Base-by-base conservation (phyloP, 2,888 invertebrate genomes). In the Harmothoe impar region DNA sequence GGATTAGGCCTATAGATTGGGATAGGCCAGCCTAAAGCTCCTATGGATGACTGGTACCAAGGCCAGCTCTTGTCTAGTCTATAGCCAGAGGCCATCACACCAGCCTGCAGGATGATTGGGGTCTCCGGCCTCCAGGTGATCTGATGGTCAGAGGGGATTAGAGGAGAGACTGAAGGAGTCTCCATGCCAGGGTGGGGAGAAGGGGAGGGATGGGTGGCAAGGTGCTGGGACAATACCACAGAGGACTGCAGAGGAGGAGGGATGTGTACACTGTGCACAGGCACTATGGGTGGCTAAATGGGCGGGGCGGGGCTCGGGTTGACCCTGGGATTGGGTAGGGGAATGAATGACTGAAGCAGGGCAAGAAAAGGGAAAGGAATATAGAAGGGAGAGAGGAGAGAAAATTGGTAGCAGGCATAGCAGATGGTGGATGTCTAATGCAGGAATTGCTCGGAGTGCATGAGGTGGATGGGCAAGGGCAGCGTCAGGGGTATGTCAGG, bases 111-210 rank as follows among this genome's bases (percentile, higher is more conserved):
- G 72, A 72, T 72, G 72, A 72, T 72, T 72, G 72, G 72, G 72
- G 72, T 72, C 72, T 17, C 72, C 29, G 3, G 20, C 31, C 72
- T 72, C 72, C 72, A 72, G 72, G 72, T 72, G 72, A 68, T 23
- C 68, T 52, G 12, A n/a, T 62, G 62, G 62, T 62, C 62, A 5
- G 62, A 20, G 62, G 62, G 62, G 62, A 62, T 62, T 62, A 62
- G 62, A n/a, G 62, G 62, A 62, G 3, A 15, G 12, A 62, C 62
- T n/a, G 23, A 3, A 3, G 62, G 62, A n/a, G n/a, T 17, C 12
- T 52, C 12, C 12, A n/a, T n/a, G 54, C 17, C 12, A 17, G 54
- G 54, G 54, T 52, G 62, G 62, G 62, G 62, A 62, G 62, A n/a
- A 43, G 62, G 7, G 62, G 62, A 20, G 15, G 62, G 62, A n/a